These are phyloP conservation scores for Xiphias gladius DNA, from an alignment of 2,113 vertebrate genomes.

Conservation along the genomic window DNA sequence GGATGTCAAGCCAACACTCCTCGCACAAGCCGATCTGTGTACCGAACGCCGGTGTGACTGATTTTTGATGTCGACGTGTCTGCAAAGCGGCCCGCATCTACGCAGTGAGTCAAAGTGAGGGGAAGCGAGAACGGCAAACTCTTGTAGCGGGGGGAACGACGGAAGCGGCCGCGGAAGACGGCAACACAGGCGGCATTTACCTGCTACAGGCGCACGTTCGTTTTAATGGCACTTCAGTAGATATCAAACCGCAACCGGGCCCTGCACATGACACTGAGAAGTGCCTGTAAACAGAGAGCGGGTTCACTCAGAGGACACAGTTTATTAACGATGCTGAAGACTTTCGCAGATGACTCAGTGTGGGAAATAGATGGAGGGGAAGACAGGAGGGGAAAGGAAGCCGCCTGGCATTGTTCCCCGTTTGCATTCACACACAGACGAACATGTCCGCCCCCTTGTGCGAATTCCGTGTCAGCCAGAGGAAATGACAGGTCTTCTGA, in stretches of 20 bases:
- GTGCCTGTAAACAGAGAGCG: not conserved
- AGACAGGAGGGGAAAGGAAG: constrained; percentile 33
- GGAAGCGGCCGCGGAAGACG: constrained; percentile 9
- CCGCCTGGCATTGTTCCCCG: constrained; percentile 23
- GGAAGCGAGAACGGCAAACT: not conserved
- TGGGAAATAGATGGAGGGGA: constrained; percentile 24
- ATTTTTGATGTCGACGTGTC: not conserved
- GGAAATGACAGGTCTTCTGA: constrained; percentile 44
- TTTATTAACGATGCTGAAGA: constrained; percentile 16
- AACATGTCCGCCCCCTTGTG: constrained; percentile 49
- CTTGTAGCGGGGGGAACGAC: fast-evolving
- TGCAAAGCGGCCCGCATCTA: not conserved
- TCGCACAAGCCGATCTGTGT: not conserved
- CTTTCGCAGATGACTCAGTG: constrained; percentile 13
- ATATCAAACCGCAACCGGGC: not conserved
- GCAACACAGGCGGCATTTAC: not conserved
- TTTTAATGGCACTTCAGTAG: constrained; percentile 14
- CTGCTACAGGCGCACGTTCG: not conserved
- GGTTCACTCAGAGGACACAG: constrained; percentile 33
- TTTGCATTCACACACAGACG: constrained; percentile 36
- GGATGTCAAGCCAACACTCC: not conserved
- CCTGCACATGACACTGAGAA: not conserved
- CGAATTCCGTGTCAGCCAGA: constrained; percentile 53
- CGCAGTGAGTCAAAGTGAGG: not conserved
- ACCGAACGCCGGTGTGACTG: not conserved